These are phyloP conservation scores for Eunapius fragilis DNA, from an alignment of 37 sponge, comb jelly and placozoan species.

Conservation along the genomic window DNA sequence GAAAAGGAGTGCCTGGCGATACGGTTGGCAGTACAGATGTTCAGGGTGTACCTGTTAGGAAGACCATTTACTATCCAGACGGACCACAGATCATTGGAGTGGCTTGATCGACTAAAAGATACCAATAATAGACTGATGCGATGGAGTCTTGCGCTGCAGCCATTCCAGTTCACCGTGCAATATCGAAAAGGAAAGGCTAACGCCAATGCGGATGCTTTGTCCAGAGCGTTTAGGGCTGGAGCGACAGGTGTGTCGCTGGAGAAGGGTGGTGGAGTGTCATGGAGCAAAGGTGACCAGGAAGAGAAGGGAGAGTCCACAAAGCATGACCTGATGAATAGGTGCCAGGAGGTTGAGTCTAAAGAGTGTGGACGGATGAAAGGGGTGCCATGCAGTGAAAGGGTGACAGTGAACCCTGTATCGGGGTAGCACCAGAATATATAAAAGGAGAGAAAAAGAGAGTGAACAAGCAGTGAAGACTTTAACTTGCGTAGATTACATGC, in stretches of 20 bases:
- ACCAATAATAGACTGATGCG: slow-evolving; percentile 27
- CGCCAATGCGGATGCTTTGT: background rate
- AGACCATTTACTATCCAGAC: slow-evolving; percentile 38
- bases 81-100: slow-evolving; percentile 31
- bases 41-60: slow-evolving; percentile 45
- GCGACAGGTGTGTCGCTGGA: slow-evolving; percentile 25
- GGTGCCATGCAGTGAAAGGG: no score
- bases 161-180: slow-evolving; percentile 27
- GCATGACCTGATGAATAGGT: background rate
- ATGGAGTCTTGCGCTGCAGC: slow-evolving; percentile 55
- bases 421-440: background rate
- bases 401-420: background rate
- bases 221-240: background rate
- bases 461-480: background rate
- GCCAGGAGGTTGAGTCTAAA: background rate
- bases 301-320: background rate
- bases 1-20: slow-evolving; percentile 52
- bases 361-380: background rate
- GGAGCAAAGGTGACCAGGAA: background rate
- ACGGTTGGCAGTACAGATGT: slow-evolving; percentile 16
- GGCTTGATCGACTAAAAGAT: slow-evolving; percentile 47
- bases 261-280: slow-evolving; percentile 49
- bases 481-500: background rate
- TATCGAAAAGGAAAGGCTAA: slow-evolving; percentile 7
- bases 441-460: background rate